Evolutionary conservation across 1,140 invertebrate species (phyloP), one percentile per base, ranked within the genome.

Genomic region (Planococcus citri): DNA sequence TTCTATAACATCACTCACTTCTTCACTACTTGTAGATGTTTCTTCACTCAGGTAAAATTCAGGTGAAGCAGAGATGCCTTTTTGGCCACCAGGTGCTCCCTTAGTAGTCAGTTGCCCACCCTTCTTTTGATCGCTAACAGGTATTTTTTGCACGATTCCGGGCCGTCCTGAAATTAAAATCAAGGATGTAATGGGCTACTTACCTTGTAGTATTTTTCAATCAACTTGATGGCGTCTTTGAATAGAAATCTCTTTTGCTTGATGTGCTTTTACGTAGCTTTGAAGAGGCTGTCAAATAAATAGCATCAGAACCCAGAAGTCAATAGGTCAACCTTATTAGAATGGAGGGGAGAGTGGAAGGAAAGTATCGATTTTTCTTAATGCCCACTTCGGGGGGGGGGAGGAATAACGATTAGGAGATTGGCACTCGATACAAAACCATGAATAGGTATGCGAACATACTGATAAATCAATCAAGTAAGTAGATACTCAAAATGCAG

Each of bases 1-100:
- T 71, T 78, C 77, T 73, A 79, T 76, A 41, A 78, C 77, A 37
- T 51, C 68, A 20, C 27, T 37, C 20, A 38, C 21, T 33, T 68
- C 68, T 17, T 68, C 68, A 14, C 68, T 21, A 20, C 21, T 21
- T 8, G 22, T 29, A 27, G 12, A 8, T 2, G 27, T 68, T 6
- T 51, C 68, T 3, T 64, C 60, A 17, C 12, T 25, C 10, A 25
- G 10, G 25, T 25, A 64, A 20, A 6, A 51, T 17, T 51, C 41
- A 3, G 6, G 6, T 1, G 25, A 24, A 25, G 9, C 25, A 2
- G 22, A 25, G 22, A 24, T 64, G 25, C 60, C 25, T 64, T 64
- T 64, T 25, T 24, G 25, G 10, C 21, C 60, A 24, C 60, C 60
- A 1, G 60, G 60, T 9, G 25, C 21, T 4, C 60, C 60, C 25